Percentiles rank a stretch among this genome's conserved stretches.
These are phyloP conservation scores for Oryzias woworae DNA, from an alignment of 2,113 vertebrate genomes.

Conservation along the genomic window DNA sequence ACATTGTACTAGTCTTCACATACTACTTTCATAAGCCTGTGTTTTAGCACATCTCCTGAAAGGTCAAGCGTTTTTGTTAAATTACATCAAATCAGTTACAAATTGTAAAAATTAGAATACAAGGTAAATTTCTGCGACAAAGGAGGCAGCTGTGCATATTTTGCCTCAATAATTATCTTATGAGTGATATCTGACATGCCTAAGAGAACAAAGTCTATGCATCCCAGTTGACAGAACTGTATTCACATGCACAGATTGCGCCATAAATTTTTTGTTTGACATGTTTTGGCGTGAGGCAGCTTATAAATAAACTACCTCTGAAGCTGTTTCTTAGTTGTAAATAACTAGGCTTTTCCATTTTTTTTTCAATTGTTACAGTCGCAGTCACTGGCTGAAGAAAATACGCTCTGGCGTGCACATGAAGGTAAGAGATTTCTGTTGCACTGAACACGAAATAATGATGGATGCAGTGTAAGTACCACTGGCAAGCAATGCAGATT, in stretches of 20 bases:
- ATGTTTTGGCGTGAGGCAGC: neutral
- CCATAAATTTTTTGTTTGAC: neutral
- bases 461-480: neutral
- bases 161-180: neutral
- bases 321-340: neutral
- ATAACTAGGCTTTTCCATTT: neutral
- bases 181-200: neutral
- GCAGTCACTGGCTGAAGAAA: neutral
- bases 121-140: neutral
- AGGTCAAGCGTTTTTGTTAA: constrained; percentile 7
- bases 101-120: neutral
- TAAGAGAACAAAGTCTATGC: neutral
- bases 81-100: neutral
- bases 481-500: constrained; percentile 1
- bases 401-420: constrained; percentile 5
- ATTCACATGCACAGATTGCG: neutral
- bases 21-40: neutral
- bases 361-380: neutral
- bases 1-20: too few relatives aligned
- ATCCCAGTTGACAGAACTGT: neutral
- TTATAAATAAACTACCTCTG: neutral
- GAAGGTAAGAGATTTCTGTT: neutral
- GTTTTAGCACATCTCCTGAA: neutral
- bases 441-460: neutral
- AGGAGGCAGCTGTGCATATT: neutral